Percentiles rank a stretch among this genome's conserved stretches.
Evolutionary conservation across 2,113 vertebrate species (phyloP).

Genomic region (Vireo altiloquus): DNA sequence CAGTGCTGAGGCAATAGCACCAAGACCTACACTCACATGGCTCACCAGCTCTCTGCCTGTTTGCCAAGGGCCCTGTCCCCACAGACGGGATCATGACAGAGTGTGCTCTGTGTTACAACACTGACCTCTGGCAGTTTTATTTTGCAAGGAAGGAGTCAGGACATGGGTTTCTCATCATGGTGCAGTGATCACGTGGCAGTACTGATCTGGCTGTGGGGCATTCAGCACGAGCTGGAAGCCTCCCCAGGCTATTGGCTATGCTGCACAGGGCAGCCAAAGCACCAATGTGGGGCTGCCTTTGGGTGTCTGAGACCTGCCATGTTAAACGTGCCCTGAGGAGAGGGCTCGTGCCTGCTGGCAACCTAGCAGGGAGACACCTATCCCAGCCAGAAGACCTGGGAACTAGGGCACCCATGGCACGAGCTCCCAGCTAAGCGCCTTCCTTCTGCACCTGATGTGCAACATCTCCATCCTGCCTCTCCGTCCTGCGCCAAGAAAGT

Average conservation of each 20-base stretch:
- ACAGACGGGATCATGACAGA: fast-evolving
- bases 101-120: not conserved
- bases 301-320: not conserved
- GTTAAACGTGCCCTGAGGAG: not conserved
- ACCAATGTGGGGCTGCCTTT: not conserved
- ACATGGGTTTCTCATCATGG: not conserved
- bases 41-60: not conserved
- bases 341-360: not conserved
- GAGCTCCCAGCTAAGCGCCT: not conserved
- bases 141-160: not conserved
- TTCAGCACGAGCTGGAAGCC: not conserved
- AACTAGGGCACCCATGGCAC: fast-evolving
- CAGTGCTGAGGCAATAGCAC: not conserved
- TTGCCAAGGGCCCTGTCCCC: not conserved
- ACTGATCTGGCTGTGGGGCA: not conserved
- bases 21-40: not conserved
- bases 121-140: not conserved
- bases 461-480: not conserved
- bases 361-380: not conserved
- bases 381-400: not conserved
- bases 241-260: not conserved
- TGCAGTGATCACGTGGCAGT: not conserved
- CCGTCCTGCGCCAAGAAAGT: not conserved
- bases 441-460: not conserved
- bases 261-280: not conserved